These are phyloP conservation scores for Lasioglossum malachurum DNA, from an alignment of 2,888 invertebrate genomes.

Conservation along the genomic window DNA sequence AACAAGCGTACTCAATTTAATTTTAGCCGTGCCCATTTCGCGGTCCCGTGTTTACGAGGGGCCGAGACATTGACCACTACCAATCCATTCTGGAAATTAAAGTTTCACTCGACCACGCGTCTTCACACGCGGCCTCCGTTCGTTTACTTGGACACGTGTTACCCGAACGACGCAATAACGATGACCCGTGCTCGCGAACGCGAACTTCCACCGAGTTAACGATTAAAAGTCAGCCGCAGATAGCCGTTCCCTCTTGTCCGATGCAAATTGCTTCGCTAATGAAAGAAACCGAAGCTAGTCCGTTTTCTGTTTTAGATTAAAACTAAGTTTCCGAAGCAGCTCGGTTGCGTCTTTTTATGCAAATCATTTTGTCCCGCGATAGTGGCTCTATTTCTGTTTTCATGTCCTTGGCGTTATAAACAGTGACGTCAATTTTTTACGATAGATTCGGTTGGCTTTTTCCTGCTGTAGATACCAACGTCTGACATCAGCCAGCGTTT, in stretches of 20 bases:
- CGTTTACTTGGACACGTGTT: not conserved
- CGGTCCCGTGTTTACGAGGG: slow-evolving; percentile 1
- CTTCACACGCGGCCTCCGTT: not conserved
- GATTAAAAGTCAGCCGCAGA: slow-evolving; percentile 17
- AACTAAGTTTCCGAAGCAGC: not conserved
- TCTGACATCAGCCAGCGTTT: not conserved
- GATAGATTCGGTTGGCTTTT: not conserved
- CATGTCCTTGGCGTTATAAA: not conserved
- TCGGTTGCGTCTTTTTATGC: not conserved
- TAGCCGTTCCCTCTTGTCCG: not conserved
- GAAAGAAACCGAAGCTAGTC: not conserved
- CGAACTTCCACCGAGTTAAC: slow-evolving; percentile 1
- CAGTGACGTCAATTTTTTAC: not conserved
- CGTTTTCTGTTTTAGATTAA: not conserved
- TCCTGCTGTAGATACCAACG: not conserved
- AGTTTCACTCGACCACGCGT: not conserved
- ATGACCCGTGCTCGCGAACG: slow-evolving; percentile 1
- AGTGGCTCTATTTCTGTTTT: not conserved
- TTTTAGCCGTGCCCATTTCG: not conserved
- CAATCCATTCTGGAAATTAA: slow-evolving; percentile 32
- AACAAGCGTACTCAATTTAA: not conserved
- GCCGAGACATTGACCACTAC: not conserved
- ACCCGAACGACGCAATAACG: not conserved
- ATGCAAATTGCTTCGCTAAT: slow-evolving; percentile 7
- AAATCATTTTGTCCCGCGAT: not conserved